These are phyloP conservation scores for Tanytarsus gracilentus DNA, from an alignment of 2,888 invertebrate genomes.

Conservation along the genomic window DNA sequence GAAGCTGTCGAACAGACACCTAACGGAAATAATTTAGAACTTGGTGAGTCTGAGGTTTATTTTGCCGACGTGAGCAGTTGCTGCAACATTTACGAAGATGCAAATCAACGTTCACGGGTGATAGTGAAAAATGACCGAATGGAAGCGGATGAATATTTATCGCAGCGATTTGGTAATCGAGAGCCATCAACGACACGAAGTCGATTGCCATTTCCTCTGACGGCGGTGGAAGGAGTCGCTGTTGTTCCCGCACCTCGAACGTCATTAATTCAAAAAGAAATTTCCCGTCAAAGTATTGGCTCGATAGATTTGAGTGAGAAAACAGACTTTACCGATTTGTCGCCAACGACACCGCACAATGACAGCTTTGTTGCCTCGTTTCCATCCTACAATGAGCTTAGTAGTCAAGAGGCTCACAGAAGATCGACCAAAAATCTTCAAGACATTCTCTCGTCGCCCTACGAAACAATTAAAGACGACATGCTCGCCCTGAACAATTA, in stretches of 20 bases:
- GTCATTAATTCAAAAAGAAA: constrained; percentile 39
- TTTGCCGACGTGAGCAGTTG: constrained; percentile 81
- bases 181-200: constrained; percentile 53
- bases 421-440: constrained; percentile 41
- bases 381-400: constrained; percentile 42
- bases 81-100: constrained; percentile 54
- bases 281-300: constrained; percentile 42
- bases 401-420: constrained; percentile 42
- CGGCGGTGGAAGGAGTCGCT: constrained; percentile 41
- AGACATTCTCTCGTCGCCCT: no score
- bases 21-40: constrained; percentile 41
- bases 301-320: constrained; percentile 43
- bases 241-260: constrained; percentile 34
- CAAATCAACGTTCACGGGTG: constrained; percentile 31
- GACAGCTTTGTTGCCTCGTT: constrained; percentile 40
- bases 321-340: constrained; percentile 43
- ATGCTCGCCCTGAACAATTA: no score
- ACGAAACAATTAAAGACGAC: constrained; percentile 48
- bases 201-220: constrained; percentile 49
- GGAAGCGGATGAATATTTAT: constrained; percentile 50
- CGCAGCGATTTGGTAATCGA: constrained; percentile 48
- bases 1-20: constrained; percentile 40
- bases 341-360: constrained; percentile 39
- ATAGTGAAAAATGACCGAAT: constrained; percentile 30
- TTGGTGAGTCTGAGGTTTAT: constrained; percentile 73